phyloP scores from a whole-genome alignment of 2,113 vertebrate genomes.

The Misgurnus anguillicaudatus region DNA sequence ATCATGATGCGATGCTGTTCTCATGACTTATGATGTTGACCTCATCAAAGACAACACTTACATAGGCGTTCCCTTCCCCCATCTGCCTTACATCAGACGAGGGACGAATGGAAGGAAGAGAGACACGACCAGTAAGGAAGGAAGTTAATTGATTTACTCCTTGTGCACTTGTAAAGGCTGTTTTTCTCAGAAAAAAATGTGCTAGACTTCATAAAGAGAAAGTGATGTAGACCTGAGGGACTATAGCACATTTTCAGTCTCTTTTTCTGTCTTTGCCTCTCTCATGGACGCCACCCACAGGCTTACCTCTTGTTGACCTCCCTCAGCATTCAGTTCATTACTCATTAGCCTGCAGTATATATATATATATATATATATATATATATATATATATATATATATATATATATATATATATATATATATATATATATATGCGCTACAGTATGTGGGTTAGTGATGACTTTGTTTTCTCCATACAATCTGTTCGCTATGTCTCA shows the following conservation, averaged over 20 bases:
- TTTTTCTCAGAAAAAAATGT: neutral
- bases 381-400: slow-evolving; percentile 23
- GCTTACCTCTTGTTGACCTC: slow-evolving; percentile 72
- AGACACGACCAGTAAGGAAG: slow-evolving; percentile 51
- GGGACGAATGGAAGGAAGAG: slow-evolving; percentile 46
- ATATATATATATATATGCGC: too few species aligned
- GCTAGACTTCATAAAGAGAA: neutral
- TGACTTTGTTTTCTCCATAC: slow-evolving; percentile 20
- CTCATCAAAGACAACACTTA: slow-evolving; percentile 33
- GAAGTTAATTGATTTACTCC: slow-evolving; percentile 74
- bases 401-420: slow-evolving; percentile 30
- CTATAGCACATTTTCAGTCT: slow-evolving; percentile 34
- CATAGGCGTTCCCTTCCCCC: slow-evolving; percentile 9
- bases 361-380: slow-evolving; percentile 32
- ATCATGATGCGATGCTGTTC: neutral
- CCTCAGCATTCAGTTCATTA: slow-evolving; percentile 42
- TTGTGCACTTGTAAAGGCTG: slow-evolving; percentile 51
- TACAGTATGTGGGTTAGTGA: slow-evolving; percentile 20
- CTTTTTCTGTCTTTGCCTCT: slow-evolving; percentile 31
- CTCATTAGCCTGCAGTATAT: slow-evolving; percentile 30
- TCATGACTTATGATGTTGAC: slow-evolving; percentile 47
- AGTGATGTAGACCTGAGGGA: slow-evolving; percentile 32
- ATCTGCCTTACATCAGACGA: slow-evolving; percentile 34
- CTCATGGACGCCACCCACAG: slow-evolving; percentile 60
- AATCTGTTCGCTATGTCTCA: neutral